Conservation (phyloP, 2,113 vertebrate genomes). For the Echinops telfairi region DNA sequence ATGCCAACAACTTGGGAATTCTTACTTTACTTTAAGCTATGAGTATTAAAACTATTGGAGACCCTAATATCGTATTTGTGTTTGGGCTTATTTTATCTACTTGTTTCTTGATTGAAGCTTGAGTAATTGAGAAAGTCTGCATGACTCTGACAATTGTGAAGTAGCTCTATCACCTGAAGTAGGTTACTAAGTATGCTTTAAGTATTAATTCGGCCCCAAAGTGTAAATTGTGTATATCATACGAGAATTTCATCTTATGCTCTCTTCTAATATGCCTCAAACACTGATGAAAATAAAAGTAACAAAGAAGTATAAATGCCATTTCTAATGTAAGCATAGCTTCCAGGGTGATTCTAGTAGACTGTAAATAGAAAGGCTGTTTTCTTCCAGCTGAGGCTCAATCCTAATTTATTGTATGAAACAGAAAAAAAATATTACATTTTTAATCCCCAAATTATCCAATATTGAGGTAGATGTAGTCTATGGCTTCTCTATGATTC, state of each 20-base stretch:
- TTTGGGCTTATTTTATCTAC: neutral
- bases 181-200: neutral
- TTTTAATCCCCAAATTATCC: neutral
- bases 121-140: neutral
- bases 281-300: neutral
- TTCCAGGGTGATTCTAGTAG: neutral
- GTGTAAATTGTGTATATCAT: neutral
- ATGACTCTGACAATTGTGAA: neutral
- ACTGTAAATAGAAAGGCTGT: neutral
- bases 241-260: neutral
- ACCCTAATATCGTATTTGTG: neutral
- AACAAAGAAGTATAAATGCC: neutral
- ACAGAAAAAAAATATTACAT: neutral
- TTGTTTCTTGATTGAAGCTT: neutral
- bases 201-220: neutral
- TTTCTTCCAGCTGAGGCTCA: neutral
- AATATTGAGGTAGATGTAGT: neutral
- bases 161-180: neutral
- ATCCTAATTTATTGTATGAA: constrained; percentile 6
- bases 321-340: neutral
- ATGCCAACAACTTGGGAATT: neutral
- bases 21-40: neutral
- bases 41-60: neutral
- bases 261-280: neutral
- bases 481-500: neutral